Evolutionary conservation across 2,113 vertebrate genomes (phyloP).

Genomic region (Ciconia boyciana): DNA sequence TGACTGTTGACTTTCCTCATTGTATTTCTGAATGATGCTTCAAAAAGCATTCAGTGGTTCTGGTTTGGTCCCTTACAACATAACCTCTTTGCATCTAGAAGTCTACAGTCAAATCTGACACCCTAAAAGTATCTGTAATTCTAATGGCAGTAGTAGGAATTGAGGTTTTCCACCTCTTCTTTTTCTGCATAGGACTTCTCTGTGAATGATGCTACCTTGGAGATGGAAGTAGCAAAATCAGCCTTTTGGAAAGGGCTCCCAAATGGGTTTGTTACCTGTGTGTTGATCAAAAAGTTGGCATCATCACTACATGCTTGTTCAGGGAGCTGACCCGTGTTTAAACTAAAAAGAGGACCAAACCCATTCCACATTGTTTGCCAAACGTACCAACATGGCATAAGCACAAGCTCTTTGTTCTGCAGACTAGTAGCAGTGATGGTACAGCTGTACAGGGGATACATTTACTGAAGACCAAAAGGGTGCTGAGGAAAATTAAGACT

Average conservation of each 20-base stretch:
- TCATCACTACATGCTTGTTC: not conserved
- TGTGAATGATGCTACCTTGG: not conserved
- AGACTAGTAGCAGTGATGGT: not conserved
- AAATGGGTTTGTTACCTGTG: not conserved
- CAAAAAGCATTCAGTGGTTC: not conserved
- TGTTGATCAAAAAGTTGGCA: not conserved
- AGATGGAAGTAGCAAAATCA: not conserved
- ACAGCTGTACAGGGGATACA: not conserved
- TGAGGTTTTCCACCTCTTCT: not conserved
- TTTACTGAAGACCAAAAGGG: not conserved
- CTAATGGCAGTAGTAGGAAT: not conserved
- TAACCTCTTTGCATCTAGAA: not conserved
- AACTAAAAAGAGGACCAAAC: not conserved
- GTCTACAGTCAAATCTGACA: not conserved
- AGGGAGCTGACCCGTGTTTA: not conserved
- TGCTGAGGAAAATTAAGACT: not conserved
- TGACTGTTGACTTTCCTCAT: not conserved
- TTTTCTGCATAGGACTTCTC: not conserved
- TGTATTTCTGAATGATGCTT: not conserved
- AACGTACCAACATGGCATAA: not conserved
- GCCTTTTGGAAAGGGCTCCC: not conserved
- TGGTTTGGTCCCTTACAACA: not conserved
- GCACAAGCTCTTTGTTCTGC: not conserved
- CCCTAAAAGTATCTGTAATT: not conserved
- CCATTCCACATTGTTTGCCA: not conserved